Evolutionary conservation across 2,113 vertebrate genomes (phyloP).

Genomic region (Oreochromis tanganicae): DNA sequence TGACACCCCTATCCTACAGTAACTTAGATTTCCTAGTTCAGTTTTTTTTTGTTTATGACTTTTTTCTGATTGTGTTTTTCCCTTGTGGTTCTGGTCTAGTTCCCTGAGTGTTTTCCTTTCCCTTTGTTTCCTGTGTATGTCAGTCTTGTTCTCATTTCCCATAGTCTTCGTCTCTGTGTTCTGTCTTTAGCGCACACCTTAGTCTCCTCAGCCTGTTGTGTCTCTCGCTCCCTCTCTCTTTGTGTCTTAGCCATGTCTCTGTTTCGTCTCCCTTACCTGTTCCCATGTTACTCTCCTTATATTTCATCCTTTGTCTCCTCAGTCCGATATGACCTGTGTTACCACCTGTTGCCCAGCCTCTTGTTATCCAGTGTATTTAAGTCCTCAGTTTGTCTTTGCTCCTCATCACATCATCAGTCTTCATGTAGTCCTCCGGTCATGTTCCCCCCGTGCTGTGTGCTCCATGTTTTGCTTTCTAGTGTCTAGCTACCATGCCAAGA

Average conservation of each 20-base stretch:
- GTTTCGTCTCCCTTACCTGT: neutral
- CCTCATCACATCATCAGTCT: neutral
- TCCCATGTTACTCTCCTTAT: neutral
- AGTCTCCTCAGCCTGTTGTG: neutral
- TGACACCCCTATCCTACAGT: neutral
- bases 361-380: neutral
- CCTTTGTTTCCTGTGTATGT: neutral
- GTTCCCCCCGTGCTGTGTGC: neutral
- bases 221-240: neutral
- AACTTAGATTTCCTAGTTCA: neutral
- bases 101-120: neutral
- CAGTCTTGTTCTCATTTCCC: neutral
- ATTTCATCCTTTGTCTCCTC: neutral
- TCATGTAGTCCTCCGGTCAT: neutral
- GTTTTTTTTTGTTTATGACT: neutral
- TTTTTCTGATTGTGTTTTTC: neutral
- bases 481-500: neutral
- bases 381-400: neutral
- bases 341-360: neutral
- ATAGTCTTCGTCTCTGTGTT: neutral
- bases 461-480: neutral
- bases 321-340: neutral
- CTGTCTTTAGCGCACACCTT: neutral
- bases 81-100: neutral
- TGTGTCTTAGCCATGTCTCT: neutral